Evolutionary conservation across 2,797 vertebrate genomes (phyloP), one percentile per base, ranked within the genome.

Genomic region (Epinephelus awoara): DNA sequence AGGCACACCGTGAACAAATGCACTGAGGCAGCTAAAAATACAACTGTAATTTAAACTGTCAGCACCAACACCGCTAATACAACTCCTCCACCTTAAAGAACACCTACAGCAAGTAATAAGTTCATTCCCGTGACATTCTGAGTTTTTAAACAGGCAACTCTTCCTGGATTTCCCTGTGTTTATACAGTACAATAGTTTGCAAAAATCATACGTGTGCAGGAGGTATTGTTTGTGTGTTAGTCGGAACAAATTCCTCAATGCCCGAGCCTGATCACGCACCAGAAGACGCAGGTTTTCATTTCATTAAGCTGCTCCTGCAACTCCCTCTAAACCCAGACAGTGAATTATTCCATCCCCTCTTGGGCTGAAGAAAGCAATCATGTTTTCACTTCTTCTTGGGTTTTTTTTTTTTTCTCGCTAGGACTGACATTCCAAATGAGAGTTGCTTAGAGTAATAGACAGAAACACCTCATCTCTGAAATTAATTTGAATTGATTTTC

Each of bases 401-500:
- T 29, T 29, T 29, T 29, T 70, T 65, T 14, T 10, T 19, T 62
- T 40, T 25, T 44, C 2, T 0, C 4, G 29, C 44, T 65, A 15
- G 61, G 42, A 79, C 68, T 29, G 71, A 77, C 70, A 75, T 90
- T 86, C 67, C 67, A 88, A 85, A 77, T 79, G 77, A 84, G 79
- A 89, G 83, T 83, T 85, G 88, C 85, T 90, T 86, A 88, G 79
- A 91, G 85, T 79, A 89, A 91, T 56, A 82, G 83, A 88, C 83
- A 85, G 70, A 82, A 88, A 84, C 83, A 86, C 84, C 84, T 88
- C 85, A 68, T 83, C 72, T 71, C 83, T 62, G 62, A 86, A 93
- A 92, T 91, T 86, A 82, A 92, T 91, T 92, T 82, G 69, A 89
- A 93, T 91, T 85, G 86, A 93, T 93, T 90, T 83, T 69, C 77